phyloP scores from a whole-genome alignment of 2,797 vertebrate genomes.

The Heliangelus exortis region DNA sequence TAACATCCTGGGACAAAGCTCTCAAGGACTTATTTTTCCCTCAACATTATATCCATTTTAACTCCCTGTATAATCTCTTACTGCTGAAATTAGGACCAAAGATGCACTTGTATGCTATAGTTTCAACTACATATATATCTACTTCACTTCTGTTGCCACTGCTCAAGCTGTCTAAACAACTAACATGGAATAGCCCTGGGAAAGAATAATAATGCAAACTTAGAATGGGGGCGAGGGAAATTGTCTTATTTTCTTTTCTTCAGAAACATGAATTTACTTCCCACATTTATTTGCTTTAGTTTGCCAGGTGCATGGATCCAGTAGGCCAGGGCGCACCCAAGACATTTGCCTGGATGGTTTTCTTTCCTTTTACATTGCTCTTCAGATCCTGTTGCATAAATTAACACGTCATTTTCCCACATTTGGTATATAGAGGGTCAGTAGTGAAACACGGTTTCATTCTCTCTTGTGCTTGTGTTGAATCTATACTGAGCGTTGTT shows the following conservation, averaged over 20 bases:
- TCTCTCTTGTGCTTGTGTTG: neutral
- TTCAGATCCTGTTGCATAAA: slow-evolving; percentile 70
- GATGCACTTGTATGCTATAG: slow-evolving; percentile 59
- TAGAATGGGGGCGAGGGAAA: slow-evolving; percentile 77
- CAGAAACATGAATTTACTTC: slow-evolving; percentile 83
- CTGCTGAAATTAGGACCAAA: slow-evolving; percentile 48
- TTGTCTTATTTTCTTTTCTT: slow-evolving; percentile 83
- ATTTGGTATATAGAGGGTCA: slow-evolving; percentile 48
- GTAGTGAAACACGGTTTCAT: neutral
- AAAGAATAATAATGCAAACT: slow-evolving; percentile 81
- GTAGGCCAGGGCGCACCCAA: slow-evolving; percentile 61
- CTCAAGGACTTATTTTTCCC: neutral
- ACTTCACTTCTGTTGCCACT: slow-evolving; percentile 35
- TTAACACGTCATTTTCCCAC: slow-evolving; percentile 70
- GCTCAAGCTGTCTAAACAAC: slow-evolving; percentile 94
- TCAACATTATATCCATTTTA: neutral
- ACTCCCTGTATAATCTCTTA: neutral
- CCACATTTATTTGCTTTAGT: slow-evolving; percentile 82
- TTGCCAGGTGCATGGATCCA: slow-evolving; percentile 80
- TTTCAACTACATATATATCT: slow-evolving; percentile 61
- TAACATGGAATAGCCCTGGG: slow-evolving; percentile 87
- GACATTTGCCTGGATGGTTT: slow-evolving; percentile 60
- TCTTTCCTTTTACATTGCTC: slow-evolving; percentile 44
- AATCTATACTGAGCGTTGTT: neutral
- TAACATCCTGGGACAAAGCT: neutral